Evolutionary conservation across 2,113 vertebrate species (phyloP), one percentile per base, ranked within the genome.

Genomic region (Semnornis frantzii): DNA sequence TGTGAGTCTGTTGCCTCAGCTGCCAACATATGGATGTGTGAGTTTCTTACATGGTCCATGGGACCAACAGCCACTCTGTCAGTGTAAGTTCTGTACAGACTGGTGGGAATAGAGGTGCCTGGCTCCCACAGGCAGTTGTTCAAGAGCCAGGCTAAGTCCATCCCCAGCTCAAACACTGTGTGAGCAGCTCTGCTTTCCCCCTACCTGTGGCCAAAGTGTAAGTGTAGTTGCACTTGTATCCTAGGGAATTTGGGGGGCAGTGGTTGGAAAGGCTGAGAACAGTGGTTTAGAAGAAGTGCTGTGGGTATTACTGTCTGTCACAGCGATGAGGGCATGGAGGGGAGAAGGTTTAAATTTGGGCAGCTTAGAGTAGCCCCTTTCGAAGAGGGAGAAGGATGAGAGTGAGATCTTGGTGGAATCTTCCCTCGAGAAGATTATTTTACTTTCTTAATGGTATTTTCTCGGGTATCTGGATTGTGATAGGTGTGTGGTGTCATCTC

Each of bases 21-120:
- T 78, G 58, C 57, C 34, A 54, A 1, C 5, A 4, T 15, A 7
- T 2, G 18, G 30, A 8, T 0, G 3, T 0, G 1, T 1, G 11
- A 31, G 60, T 31, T 81, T 79, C 48, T 58, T 72, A 17, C 8
- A 4, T 5, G 39, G 48, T 74, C 54, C 54, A 2, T 2, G 6
- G 59, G 66, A n/a, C 52, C 48, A 62, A 19, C 28, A 80, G 73
- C 33, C 44, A 16, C 77, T 74, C 37, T 20, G 28, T 58, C 59
- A 58, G 44, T 76, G 1, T 62, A 20, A 58, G 30, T 82, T 79
- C 72, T 0, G 1, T 9, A 15, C 13, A 23, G 74, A 24, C 34
- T 23, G 55, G 17, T 76, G 70, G 50, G 77, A 39, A 5, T 27
- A 46, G 24, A 87, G 50, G 4, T 63, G 42, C 62, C 46, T 0